Evolutionary conservation across 2,113 vertebrate species (phyloP), one percentile per base, ranked within the genome.

Genomic region (Marmota monax): DNA sequence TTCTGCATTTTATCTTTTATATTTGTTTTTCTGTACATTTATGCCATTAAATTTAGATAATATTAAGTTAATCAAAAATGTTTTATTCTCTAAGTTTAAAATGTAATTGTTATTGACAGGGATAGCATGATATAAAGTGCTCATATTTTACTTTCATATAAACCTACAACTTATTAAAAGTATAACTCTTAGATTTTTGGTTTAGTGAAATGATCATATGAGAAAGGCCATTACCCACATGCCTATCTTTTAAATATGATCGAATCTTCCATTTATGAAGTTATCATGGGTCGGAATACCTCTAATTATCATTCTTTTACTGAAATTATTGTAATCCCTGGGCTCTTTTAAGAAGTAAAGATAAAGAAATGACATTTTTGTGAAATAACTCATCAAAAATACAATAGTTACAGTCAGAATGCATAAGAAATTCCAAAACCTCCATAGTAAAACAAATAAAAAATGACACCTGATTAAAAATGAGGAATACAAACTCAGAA

Each of bases 251-350:
- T 56, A 84, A 87, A n/a, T 48, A 69, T 22, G 7, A 61, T 51
- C 0, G 5, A 76, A 90, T 3, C 56, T 5, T 76, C 1, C 9
- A 4, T 2, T 32, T 84, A 65, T 51, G 20, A 96, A 27, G 17
- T 83, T 34, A 7, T n/a, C 20, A 25, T 45, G 0, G 42, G 16
- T 4, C 17, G 74, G 56, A 86, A 83, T 32, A 39, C 7, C 1
- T 84, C 32, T 42, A 45, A 72, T n/a, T 95, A 29, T 14, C 89
- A 53, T 94, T 78, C 45, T 37, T 45, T 90, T 78, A 96, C 3
- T 85, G 20, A 94, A 92, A 94, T 79, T 51, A 32, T 61, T 56
- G 20, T 73, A 79, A 56, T 73, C 29, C n/a, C 45, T 92, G 82
- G 34, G 72, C 48, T 80, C 7, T 94, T 51, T 86, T 84, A 14